These are phyloP conservation scores for Orycteropus afer DNA, from an alignment of 2,113 vertebrate genomes.

Conservation along the genomic window DNA sequence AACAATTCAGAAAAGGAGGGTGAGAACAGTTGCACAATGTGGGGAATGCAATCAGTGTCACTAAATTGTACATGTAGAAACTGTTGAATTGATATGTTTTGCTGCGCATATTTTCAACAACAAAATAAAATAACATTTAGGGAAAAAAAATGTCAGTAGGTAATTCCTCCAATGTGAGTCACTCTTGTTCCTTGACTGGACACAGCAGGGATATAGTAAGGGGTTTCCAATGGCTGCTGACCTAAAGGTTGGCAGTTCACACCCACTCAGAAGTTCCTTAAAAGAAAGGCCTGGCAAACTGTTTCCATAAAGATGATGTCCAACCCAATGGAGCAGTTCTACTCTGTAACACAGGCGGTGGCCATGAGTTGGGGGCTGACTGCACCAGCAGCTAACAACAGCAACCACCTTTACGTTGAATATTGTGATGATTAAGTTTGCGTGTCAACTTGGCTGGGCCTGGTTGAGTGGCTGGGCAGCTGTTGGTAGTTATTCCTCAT, in stretches of 20 bases:
- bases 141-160: background rate
- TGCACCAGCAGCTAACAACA: background rate
- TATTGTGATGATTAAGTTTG: too few species aligned
- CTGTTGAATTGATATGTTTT: too few species aligned
- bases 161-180: background rate
- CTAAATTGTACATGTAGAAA: too few species aligned
- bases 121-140: background rate
- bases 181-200: background rate
- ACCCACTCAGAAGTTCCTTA: background rate
- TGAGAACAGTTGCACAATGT: too few species aligned
- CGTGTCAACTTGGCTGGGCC: too few species aligned
- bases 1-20: too few species aligned
- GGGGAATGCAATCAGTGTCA: too few species aligned
- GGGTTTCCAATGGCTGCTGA: background rate
- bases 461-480: too few species aligned
- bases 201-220: background rate
- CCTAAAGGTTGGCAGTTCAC: background rate
- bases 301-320: background rate
- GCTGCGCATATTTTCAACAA: background rate
- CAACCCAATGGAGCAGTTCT: background rate
- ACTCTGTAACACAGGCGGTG: background rate
- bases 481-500: too few species aligned
- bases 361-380: background rate
- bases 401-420: conserved; percentile 1
- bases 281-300: background rate